A percentile compares a stretch with the other conserved stretches of the same genome.
Conservation (phyloP, 2,888 invertebrate genomes). For the Volucella inflata region DNA sequence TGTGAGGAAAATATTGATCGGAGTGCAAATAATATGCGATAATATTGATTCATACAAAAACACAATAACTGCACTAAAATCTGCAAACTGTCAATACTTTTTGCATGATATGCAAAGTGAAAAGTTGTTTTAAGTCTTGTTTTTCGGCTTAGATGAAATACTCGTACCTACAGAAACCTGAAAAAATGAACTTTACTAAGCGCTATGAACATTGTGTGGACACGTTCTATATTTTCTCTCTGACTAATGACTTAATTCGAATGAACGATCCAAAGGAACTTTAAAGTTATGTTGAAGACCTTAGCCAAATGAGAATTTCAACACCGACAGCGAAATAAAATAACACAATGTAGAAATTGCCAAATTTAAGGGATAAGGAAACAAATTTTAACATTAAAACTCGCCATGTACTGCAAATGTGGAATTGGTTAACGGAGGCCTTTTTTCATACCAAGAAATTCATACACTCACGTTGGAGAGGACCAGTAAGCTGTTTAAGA, state of each 20-base stretch:
- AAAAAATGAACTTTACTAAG: neutral
- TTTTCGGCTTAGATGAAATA: slow-evolving; percentile 3
- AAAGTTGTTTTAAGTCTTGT: neutral
- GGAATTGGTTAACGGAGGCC: too few relatives aligned
- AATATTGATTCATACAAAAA: neutral
- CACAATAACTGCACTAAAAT: slow-evolving; percentile 2
- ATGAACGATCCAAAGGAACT: too few relatives aligned
- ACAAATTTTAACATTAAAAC: too few relatives aligned
- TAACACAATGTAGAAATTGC: neutral
- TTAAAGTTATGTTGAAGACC: too few relatives aligned
- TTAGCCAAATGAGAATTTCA: too few relatives aligned
- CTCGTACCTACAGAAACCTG: neutral
- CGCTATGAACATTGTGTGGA: neutral
- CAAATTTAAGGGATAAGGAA: neutral
- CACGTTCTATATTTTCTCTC: neutral
- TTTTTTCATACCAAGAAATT: too few relatives aligned
- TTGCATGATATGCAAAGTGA: neutral
- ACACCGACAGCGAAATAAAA: neutral
- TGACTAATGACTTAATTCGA: too few relatives aligned
- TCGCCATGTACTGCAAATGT: too few relatives aligned
- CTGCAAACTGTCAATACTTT: neutral
- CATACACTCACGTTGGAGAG: too few relatives aligned
- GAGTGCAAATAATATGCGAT: slow-evolving; percentile 3
- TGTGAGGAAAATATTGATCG: neutral
- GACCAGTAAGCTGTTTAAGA: too few relatives aligned